Base-by-base conservation (phyloP, 1,140 invertebrate species). In the Drosophila athabasca region DNA sequence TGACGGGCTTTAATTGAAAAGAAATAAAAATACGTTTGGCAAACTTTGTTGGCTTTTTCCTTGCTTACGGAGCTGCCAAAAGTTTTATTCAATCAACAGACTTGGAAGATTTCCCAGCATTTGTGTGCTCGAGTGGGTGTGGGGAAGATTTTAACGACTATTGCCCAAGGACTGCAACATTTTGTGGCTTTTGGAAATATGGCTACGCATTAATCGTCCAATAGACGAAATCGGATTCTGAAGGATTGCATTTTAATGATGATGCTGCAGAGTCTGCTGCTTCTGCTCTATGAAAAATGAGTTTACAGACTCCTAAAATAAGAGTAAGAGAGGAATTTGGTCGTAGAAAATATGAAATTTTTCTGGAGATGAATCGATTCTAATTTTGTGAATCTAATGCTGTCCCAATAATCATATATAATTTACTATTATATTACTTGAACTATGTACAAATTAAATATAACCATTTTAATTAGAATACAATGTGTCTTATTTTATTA, bases 21-120 rank as follows among this genome's bases (percentile, higher is more conserved):
- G 64, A 76, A 82, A 87, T 62, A 71, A 66, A 85, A 67, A 50
- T 78, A 69, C 39, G 41, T 62, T 74, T 62, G 67, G 48, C 60
- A 76, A 84, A 84, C 43, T 76, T 79, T 84, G 45, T 45, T 35
- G 26, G 61, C 35, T 51, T 44, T 66, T 41, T 13, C 7, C 15
- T 41, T 24, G n/a, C 52, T 41, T 24, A 17, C 52, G 26, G 11
- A 11, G 15, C 26, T 68, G 17, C 24, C 22, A 15, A 41, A 77
- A 80, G 77, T 57, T 80, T 49, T 77, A 85, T 80, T 85, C 69
- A 84, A 84, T 84, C 64, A 77, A 67, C 29, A 65, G 44, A 2
- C 29, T 31, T 26, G 45, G 45, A 75, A 79, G 79, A 53, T 79
- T 54, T 57, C 41, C 29, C 59, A 64, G 58, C 31, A 31, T 31